Evolutionary conservation across 2,113 vertebrate species (phyloP), one percentile per base, ranked within the genome.

Genomic region (Lucifuga dentata): DNA sequence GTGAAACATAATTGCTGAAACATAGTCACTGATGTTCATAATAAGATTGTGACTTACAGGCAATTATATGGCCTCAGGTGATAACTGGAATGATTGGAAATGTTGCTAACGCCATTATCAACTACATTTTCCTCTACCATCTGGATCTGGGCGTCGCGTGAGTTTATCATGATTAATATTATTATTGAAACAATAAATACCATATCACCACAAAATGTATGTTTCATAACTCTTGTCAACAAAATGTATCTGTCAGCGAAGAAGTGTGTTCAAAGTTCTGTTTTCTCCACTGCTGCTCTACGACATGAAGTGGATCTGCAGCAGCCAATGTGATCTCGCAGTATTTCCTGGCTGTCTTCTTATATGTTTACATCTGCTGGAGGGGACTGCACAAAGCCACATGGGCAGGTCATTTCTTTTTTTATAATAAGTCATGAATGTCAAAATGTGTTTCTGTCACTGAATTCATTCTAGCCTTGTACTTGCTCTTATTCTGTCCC

Each of bases 21-120:
- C 4, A 2, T n/a, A 13, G 8, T 55, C 32, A 39, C 39, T 17
- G 1, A 32, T 44, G 19, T 8, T 5, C 5, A 12, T 39, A 62
- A 0, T 66, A 9, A 59, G 9, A 19, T 38, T 68, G 9, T 76
- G 12, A 19, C 78, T 6, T 90, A 38, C 84, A 98, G 97, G 95
- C 90, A 1, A 96, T 98, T 26, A 94, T 98, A 20, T 89, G 96
- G 92, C 97, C 97, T 60, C 97, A 97, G 73, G 92, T 98, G 11
- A 33, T 96, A 57, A 93, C 93, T 0, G 97, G 96, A 52, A 43
- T 82, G 0, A 89, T 88, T 33, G 95, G 92, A 60, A 99, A 98
- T 66, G 1, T 97, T 61, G 40, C 95, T 65, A 99, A 98, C 0
- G 94, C 76, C 0, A 26, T 94, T 44, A 94, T 95, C 85, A 97